Evolutionary conservation across 2,797 vertebrate genomes (phyloP).

Genomic region (Cynopterus sphinx): DNA sequence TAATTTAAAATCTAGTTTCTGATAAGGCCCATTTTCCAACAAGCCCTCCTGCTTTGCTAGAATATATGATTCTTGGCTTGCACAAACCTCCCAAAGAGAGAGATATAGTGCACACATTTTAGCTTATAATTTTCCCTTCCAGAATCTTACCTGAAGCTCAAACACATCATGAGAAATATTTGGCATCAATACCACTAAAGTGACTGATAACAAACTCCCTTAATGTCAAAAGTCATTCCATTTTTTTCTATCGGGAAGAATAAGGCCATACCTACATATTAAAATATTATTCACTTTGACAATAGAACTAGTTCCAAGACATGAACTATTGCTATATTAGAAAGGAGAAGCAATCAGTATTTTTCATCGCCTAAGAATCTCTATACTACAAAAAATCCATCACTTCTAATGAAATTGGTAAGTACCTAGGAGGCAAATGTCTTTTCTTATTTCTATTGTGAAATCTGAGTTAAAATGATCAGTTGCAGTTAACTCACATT

Average conservation of each 20-base stretch:
- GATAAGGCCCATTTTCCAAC: neutral
- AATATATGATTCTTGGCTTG: neutral
- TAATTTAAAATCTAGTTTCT: conserved; percentile 15
- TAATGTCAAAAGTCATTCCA: conserved; percentile 83
- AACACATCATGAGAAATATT: conserved; percentile 74
- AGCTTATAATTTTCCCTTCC: conserved; percentile 55
- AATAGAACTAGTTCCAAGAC: conserved; percentile 85
- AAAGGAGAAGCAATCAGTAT: conserved; percentile 83
- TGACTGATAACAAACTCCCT: conserved; percentile 82
- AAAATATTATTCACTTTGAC: conserved; percentile 89
- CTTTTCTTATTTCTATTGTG: conserved; percentile 77
- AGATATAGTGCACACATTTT: conserved; percentile 48
- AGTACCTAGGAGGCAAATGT: conserved; percentile 85
- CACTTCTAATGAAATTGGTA: conserved; percentile 85
- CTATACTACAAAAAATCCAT: conserved; percentile 84
- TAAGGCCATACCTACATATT: conserved; percentile 84
- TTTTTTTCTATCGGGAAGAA: conserved; percentile 84
- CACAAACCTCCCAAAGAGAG: conserved; percentile 46
- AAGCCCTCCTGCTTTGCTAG: conserved; percentile 5
- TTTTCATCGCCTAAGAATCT: conserved; percentile 85
- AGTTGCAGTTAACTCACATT: conserved; percentile 74
- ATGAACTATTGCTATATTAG: conserved; percentile 86
- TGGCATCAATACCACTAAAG: conserved; percentile 75
- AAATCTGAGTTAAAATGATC: conserved; percentile 81
- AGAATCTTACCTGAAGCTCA: conserved; percentile 65